phyloP scores from a whole-genome alignment of 2,113 vertebrate genomes.

The Pardalotus punctatus region DNA sequence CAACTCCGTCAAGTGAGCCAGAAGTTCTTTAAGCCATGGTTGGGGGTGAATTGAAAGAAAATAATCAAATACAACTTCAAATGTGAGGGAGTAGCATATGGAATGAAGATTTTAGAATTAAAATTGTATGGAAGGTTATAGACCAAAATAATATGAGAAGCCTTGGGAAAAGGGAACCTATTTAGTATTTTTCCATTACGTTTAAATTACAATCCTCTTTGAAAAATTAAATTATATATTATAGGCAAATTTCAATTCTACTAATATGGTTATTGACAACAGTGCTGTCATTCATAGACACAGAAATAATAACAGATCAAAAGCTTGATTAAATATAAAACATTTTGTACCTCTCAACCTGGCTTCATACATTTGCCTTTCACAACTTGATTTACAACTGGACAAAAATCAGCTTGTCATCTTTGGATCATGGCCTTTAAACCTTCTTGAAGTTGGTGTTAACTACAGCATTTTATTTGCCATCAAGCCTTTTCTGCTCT shows the following conservation, averaged over 20 bases:
- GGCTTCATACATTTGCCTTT: not conserved
- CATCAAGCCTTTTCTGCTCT: not conserved
- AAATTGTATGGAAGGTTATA: not conserved
- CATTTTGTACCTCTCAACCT: not conserved
- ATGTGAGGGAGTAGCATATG: not conserved
- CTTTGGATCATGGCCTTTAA: not conserved
- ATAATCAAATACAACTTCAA: not conserved
- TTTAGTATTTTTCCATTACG: not conserved
- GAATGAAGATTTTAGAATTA: not conserved
- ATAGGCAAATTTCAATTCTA: not conserved
- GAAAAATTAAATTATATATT: not conserved
- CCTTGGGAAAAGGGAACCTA: not conserved
- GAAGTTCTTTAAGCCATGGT: not conserved
- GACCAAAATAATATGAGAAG: not conserved
- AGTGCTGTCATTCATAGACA: not conserved
- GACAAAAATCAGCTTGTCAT: not conserved
- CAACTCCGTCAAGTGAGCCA: not conserved
- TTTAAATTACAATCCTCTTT: not conserved
- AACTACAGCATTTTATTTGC: not conserved
- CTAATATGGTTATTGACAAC: not conserved
- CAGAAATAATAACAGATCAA: not conserved
- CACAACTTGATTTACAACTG: not conserved
- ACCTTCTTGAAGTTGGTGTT: not conserved
- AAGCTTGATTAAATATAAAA: not conserved
- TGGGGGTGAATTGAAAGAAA: not conserved